phyloP scores from a whole-genome alignment of 2,797 vertebrate genomes.

The Arctocebus calabarensis region DNA sequence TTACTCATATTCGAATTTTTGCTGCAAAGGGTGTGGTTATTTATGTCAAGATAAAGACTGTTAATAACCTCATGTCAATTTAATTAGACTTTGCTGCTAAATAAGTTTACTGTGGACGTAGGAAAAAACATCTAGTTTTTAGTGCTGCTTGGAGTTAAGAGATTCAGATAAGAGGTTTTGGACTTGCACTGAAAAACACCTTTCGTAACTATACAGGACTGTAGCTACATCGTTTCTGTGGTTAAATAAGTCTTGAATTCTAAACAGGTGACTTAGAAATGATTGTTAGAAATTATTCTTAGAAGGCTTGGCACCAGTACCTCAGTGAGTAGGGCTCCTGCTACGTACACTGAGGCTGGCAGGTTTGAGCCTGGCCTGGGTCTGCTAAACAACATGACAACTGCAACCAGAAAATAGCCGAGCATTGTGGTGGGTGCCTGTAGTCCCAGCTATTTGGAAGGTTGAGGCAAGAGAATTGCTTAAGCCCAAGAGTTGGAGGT shows the following conservation, averaged over 20 bases:
- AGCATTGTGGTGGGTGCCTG: too few species aligned
- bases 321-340: too few species aligned
- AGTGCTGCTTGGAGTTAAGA: conserved; percentile 37
- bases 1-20: conserved; percentile 42
- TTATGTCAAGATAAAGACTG: background rate
- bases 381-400: too few species aligned
- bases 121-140: background rate
- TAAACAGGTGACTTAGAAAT: background rate
- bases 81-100: background rate
- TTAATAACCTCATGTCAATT: background rate
- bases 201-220: background rate
- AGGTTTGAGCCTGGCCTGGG: too few species aligned
- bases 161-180: background rate
- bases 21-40: background rate
- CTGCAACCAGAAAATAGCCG: too few species aligned
- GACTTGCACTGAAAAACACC: background rate
- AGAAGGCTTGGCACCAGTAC: too few species aligned
- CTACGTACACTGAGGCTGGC: too few species aligned
- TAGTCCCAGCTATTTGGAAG: too few species aligned
- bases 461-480: too few species aligned
- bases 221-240: background rate
- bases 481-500: too few species aligned
- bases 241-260: conserved; percentile 17
- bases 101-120: background rate
- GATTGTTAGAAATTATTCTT: background rate